Base-by-base conservation (phyloP, 2,797 vertebrate species). In the Arrhamphus sclerolepis region DNA sequence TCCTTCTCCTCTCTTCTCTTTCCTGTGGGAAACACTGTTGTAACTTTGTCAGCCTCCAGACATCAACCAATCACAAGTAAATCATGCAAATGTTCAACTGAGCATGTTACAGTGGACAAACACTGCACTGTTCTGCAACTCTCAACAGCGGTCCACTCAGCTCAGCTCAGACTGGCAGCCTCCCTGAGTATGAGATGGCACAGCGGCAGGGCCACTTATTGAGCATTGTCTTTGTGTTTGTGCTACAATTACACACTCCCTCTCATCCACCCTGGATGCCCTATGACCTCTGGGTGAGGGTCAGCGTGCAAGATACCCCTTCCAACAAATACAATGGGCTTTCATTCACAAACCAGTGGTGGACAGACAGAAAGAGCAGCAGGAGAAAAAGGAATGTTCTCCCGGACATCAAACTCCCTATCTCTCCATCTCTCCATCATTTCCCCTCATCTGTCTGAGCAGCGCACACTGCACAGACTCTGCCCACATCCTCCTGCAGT, bases 401-500 rank as follows among this genome's bases (percentile, higher is more conserved):
- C 78, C 65, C 73, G 75, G 80, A 82, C 77, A 69, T 77, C 58
- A 75, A 60, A 57, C 56, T 62, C 53, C 51, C 21, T 88, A 88
- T 87, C 86, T 43, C 66, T 67, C 49, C 62, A 85, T 88, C 84
- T 82, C 73, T 74, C 75, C 70, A 78, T 87, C 82, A 31, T 80
- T 86, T 77, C 78, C 79, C 77, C 66, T 79, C 75, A 77, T 79
- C 74, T 85, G 77, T 79, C 76, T 64, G 74, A 73, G 56, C 55
- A 46, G 66, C 42, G 57, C 59, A 41, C 56, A 55, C 66, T 44
- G 28, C 50, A 21, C 60, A 76, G 76, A 68, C 66, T 76, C 73
- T 76, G 59, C 86, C 87, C 86, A 87, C 86, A 87, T 89, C 88
- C 73, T 85, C 83, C 76, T 68, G 39, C 60, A 67, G 75, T 70